phyloP scores from a whole-genome alignment of 2,888 invertebrate species.

The Ganaspis brasiliensis region DNA sequence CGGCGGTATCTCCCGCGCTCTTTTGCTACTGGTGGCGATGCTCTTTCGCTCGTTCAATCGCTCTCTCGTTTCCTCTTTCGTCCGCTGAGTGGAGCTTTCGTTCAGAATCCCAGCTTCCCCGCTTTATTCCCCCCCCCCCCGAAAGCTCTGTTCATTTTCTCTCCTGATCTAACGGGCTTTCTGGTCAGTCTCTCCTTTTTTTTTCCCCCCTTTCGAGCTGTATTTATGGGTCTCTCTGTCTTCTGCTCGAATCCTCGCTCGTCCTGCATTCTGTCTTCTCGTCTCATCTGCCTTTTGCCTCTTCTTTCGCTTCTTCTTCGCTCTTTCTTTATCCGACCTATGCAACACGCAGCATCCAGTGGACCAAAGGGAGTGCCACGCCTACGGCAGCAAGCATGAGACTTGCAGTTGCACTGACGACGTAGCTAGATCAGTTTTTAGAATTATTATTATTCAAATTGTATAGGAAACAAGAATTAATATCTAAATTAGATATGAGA shows the following conservation, averaged over 20 bases:
- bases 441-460: no score
- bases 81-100: slow-evolving; percentile 46
- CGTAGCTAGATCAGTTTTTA: slow-evolving; percentile 54
- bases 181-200: slow-evolving; percentile 22
- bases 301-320: slow-evolving; percentile 49
- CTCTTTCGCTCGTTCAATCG: slow-evolving; percentile 40
- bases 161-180: slow-evolving; percentile 48
- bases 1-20: slow-evolving; percentile 33
- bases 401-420: slow-evolving; percentile 48
- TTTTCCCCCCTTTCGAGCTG: slow-evolving; percentile 10
- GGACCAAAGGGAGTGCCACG: slow-evolving; percentile 71
- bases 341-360: slow-evolving; percentile 66
- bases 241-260: neutral
- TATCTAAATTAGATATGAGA: no score
- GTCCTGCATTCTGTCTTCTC: slow-evolving; percentile 61
- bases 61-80: slow-evolving; percentile 37
- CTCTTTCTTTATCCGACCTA: slow-evolving; percentile 47
- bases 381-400: slow-evolving; percentile 70
- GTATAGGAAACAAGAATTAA: no score
- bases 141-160: slow-evolving; percentile 51
- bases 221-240: slow-evolving; percentile 27
- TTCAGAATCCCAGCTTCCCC: slow-evolving; percentile 38
- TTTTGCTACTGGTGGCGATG: slow-evolving; percentile 1
- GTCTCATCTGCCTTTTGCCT: slow-evolving; percentile 52
- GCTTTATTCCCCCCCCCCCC: slow-evolving; percentile 51